These are phyloP conservation scores for Pseudorectes ferrugineus DNA, from an alignment of 2,113 vertebrate genomes.

Conservation along the genomic window DNA sequence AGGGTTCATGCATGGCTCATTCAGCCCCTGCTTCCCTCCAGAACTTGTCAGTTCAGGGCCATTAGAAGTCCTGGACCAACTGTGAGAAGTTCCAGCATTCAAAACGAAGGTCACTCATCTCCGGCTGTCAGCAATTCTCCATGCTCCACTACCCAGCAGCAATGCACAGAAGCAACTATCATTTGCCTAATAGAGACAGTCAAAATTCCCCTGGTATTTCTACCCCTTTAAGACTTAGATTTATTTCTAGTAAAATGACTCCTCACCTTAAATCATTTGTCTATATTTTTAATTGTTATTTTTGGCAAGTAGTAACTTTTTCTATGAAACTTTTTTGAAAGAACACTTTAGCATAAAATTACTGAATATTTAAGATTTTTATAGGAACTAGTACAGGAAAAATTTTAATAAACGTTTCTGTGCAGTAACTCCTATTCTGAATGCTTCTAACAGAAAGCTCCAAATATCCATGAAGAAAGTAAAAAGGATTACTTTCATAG, in stretches of 20 bases:
- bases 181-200: not conserved
- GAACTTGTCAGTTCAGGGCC: not conserved
- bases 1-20: not conserved
- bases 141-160: not conserved
- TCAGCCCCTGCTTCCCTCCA: not conserved
- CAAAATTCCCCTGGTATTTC: not conserved
- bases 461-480: not conserved
- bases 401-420: not conserved
- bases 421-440: not conserved
- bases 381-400: not conserved
- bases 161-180: not conserved
- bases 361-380: not conserved
- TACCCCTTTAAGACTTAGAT: not conserved
- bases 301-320: not conserved
- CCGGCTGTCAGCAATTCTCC: not conserved
- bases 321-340: not conserved
- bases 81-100: not conserved
- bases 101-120: not conserved
- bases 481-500: not conserved
- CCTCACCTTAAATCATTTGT: not conserved
- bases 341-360: not conserved
- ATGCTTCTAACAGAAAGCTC: not conserved
- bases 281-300: not conserved
- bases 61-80: not conserved
- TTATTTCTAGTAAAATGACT: not conserved